Evolutionary conservation across 2,797 vertebrate genomes (phyloP).

Genomic region (Antennarius maculatus): DNA sequence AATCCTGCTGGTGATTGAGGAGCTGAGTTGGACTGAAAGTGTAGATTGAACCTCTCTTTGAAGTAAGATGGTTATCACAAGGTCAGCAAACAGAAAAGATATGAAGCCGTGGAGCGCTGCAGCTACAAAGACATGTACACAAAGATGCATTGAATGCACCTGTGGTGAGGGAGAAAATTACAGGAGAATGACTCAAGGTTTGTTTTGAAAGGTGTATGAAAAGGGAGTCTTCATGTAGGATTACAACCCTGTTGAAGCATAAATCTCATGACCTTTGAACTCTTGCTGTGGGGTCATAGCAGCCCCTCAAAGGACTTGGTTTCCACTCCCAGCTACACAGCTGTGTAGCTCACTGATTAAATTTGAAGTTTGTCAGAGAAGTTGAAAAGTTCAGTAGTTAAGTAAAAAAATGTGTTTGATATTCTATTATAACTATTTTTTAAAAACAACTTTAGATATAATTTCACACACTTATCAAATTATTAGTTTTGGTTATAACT

Average conservation of each 20-base stretch:
- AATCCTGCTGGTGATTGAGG: conserved; percentile 43
- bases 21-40: not conserved
- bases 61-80: conserved; percentile 50
- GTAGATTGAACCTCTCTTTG: conserved; percentile 41
- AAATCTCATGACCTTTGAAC: conserved; percentile 58
- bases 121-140: conserved; percentile 45
- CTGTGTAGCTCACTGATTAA: conserved; percentile 13
- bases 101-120: conserved; percentile 11
- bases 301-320: conserved; percentile 23
- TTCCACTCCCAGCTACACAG: conserved; percentile 27
- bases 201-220: conserved; percentile 55
- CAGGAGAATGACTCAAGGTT: conserved; percentile 49
- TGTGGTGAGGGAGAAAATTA: conserved; percentile 64
- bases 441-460: too few relatives aligned
- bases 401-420: not conserved
- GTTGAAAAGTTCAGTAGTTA: conserved; percentile 15
- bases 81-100: conserved; percentile 37
- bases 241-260: conserved; percentile 46
- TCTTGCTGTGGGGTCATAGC: conserved; percentile 41
- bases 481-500: too few relatives aligned
- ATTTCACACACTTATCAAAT: too few relatives aligned
- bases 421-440: too few relatives aligned
- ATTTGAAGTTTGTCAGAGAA: not conserved
- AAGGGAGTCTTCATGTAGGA: conserved; percentile 59
- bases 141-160: conserved; percentile 43